Conservation (phyloP, 2,113 vertebrate genomes). For the Prietella phreatophila region DNA sequence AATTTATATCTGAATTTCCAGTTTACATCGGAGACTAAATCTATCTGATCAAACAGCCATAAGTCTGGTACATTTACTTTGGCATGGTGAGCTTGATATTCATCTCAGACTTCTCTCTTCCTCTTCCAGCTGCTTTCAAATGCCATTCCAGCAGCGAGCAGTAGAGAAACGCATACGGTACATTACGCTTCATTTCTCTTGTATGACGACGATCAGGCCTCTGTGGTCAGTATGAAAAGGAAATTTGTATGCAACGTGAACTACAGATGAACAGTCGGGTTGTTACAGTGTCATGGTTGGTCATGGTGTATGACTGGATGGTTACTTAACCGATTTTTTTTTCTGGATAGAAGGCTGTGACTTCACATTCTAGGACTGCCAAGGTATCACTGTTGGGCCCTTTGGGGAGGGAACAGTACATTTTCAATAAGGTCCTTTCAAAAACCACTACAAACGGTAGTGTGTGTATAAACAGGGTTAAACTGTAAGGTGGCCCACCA, state of each 20-base stretch:
- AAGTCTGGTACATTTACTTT: slow-evolving; percentile 9
- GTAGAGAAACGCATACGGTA: slow-evolving; percentile 4
- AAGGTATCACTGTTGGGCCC: background rate
- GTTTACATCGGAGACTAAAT: background rate
- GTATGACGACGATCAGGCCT: background rate
- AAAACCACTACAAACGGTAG: background rate
- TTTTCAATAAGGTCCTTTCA: background rate
- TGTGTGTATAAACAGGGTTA: background rate
- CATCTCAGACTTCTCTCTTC: slow-evolving; percentile 5
- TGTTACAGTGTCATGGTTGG: background rate
- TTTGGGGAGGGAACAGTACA: background rate
- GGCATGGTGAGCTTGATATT: background rate
- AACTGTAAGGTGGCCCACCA: background rate
- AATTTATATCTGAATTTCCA: slow-evolving; percentile 15
- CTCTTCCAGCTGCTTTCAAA: slow-evolving; percentile 9
- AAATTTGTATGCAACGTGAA: background rate
- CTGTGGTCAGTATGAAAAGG: background rate
- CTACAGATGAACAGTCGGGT: background rate
- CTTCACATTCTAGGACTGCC: background rate
- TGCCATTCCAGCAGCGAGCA: slow-evolving; percentile 17
- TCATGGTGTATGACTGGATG: background rate
- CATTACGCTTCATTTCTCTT: background rate
- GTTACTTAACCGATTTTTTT: background rate
- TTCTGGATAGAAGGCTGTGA: background rate
- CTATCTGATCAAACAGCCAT: background rate